phyloP scores from a whole-genome alignment of 2,888 invertebrate species.

The Erebia ligea region DNA sequence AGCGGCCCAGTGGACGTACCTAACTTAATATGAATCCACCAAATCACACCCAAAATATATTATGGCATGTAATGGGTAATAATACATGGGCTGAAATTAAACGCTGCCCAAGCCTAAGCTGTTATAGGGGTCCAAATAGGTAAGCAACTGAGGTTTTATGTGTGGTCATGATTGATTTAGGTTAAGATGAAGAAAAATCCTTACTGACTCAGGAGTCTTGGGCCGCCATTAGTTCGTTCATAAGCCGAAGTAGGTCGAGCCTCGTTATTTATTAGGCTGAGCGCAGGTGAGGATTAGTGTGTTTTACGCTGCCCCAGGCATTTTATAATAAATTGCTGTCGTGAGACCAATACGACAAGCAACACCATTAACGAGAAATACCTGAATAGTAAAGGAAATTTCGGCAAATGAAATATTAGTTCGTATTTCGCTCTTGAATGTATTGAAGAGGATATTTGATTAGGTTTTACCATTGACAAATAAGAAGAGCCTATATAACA shows the following conservation, averaged over 20 bases:
- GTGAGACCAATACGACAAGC: slow-evolving; percentile 48
- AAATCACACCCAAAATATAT: too few relatives aligned
- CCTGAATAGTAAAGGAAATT: background rate
- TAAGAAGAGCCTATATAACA: too few relatives aligned
- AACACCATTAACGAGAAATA: slow-evolving; percentile 15
- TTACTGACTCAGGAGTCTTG: background rate
- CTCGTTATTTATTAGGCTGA: slow-evolving; percentile 63
- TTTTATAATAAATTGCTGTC: slow-evolving; percentile 59
- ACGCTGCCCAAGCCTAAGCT: too few relatives aligned
- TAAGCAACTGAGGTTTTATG: too few relatives aligned
- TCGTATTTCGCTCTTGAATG: background rate
- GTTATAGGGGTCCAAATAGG: too few relatives aligned
- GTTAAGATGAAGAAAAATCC: slow-evolving; percentile 30
- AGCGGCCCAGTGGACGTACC: too few relatives aligned
- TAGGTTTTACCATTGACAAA: background rate
- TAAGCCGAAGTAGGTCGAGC: slow-evolving; percentile 51
- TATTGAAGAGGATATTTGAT: background rate
- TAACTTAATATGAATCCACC: too few relatives aligned
- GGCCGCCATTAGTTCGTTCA: slow-evolving; percentile 8
- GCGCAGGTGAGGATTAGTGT: slow-evolving; percentile 68
- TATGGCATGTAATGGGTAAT: too few relatives aligned
- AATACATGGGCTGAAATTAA: too few relatives aligned
- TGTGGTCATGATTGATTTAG: background rate
- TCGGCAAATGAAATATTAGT: background rate
- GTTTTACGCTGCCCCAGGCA: slow-evolving; percentile 64